Conservation (phyloP, 1,140 invertebrate genomes). For the Leptoteleia sp. region DNA sequence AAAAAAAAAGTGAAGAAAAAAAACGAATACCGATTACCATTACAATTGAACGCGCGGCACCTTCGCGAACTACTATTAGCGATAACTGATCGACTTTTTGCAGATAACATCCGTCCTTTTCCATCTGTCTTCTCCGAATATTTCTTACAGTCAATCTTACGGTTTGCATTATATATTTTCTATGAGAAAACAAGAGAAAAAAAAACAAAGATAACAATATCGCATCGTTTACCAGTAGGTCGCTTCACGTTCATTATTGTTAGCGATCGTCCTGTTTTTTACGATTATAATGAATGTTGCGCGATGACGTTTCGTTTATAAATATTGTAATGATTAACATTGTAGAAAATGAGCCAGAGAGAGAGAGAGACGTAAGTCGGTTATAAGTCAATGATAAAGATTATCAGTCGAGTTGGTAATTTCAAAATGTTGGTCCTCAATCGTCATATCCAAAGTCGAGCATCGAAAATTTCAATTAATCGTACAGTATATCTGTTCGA, state of each 20-base stretch:
- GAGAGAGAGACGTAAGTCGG: too few species aligned
- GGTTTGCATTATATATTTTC: slow-evolving; percentile 54
- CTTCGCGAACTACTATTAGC: slow-evolving; percentile 18
- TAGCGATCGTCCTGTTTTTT: slow-evolving; percentile 60
- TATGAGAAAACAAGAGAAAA: too few species aligned
- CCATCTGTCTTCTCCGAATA: slow-evolving; percentile 53
- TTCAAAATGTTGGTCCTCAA: slow-evolving; percentile 14
- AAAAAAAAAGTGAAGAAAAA: too few species aligned
- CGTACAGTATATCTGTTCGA: slow-evolving; percentile 1
- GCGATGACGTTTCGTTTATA: slow-evolving; percentile 43
- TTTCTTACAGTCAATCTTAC: slow-evolving; percentile 44
- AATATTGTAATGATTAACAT: slow-evolving; percentile 33
- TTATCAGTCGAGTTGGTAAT: slow-evolving; percentile 8
- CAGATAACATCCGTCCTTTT: slow-evolving; percentile 58
- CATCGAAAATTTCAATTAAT: slow-evolving; percentile 21
- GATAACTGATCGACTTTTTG: slow-evolving; percentile 47
- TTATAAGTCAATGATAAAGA: slow-evolving; percentile 21
- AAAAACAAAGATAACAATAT: slow-evolving; percentile 44
- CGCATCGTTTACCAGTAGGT: slow-evolving; percentile 49
- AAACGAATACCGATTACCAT: too few species aligned
- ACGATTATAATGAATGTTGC: slow-evolving; percentile 49
- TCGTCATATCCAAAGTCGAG: slow-evolving; percentile 24
- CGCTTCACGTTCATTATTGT: slow-evolving; percentile 59
- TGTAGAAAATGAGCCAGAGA: slow-evolving; percentile 13
- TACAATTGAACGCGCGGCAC: too few species aligned